Base-by-base conservation (phyloP, 1,140 invertebrate species). In the Drosophila bifasciata region DNA sequence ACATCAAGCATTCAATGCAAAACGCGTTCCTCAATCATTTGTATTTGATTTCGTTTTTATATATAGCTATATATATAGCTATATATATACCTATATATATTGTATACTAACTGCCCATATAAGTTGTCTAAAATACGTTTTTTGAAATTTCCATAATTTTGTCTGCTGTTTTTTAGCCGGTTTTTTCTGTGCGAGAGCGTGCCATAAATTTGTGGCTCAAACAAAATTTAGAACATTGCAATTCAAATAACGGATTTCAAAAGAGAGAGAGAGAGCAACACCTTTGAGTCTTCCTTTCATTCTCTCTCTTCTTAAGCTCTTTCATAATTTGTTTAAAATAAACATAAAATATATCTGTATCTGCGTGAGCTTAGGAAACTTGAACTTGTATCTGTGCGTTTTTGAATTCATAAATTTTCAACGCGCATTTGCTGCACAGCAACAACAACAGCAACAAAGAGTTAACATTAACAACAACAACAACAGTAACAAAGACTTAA, bases 201-300 rank as follows among this genome's bases (percentile, higher is more conserved):
- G 64, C 66, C 50, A 69, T 69, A 68, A 69, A 69, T 69, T 69
- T 13, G 41, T 16, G 55, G 66, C 63, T 66, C 63, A 36, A 51
- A 76, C 63, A 36, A 51, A 76, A 76, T 69, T 69, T 67, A 76
- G 72, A 76, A 76, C 64, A 67, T 61, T 76, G 72, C 72, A 76
- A 59, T 69, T 76, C 69, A 76, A 76, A 76, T 76, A 76, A 76
- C 73, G 51, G 73, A 68, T 48, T 15, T 28, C 23, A 15, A 64
- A 17, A 25, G 2, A 58, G 9, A 25, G 17, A 51, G 23, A 63
- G 23, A 32, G 32, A 13, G 32, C 3, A 36, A 11, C 3, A 3
- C 9, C 8, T 71, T 21, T 28, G 15, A 15, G 39, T 50, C 17
- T 63, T 32, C 62, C 49, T 55, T 46, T 68, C 48, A 13, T 48